These are phyloP conservation scores for Thera britannica DNA, from an alignment of 2,888 invertebrate species.

Conservation along the genomic window DNA sequence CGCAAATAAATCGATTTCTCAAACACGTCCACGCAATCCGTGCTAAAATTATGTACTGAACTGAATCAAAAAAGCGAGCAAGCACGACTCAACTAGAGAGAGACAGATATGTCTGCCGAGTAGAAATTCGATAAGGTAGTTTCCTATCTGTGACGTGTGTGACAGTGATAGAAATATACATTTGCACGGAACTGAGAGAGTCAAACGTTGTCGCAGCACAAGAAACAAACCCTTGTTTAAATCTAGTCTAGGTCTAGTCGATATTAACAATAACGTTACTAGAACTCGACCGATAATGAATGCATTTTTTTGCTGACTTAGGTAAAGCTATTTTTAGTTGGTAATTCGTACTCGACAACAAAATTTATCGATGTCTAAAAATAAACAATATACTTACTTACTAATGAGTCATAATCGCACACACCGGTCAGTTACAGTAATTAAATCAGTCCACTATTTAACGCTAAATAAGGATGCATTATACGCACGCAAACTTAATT, in stretches of 20 bases:
- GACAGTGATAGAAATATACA: slow-evolving; percentile 31
- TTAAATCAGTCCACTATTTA: too few species aligned
- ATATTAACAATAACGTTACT: not conserved
- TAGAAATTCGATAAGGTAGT: slow-evolving; percentile 73
- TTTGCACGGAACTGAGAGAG: slow-evolving; percentile 19
- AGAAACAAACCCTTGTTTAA: slow-evolving; percentile 36
- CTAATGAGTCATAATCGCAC: slow-evolving; percentile 11
- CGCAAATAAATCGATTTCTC: slow-evolving; percentile 51
- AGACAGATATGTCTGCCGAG: slow-evolving; percentile 43
- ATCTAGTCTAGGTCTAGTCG: slow-evolving; percentile 13
- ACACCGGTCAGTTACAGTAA: too few species aligned
- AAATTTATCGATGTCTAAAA: slow-evolving; percentile 5
- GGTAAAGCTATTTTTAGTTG: not conserved
- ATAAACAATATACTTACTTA: slow-evolving; percentile 5
- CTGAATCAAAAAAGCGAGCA: slow-evolving; percentile 45
- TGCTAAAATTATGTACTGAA: slow-evolving; percentile 78
- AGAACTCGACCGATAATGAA: slow-evolving; percentile 12
- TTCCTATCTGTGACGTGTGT: slow-evolving; percentile 18
- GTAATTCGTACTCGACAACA: not conserved
- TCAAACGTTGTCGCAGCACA: slow-evolving; percentile 8
- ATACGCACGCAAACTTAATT: too few species aligned
- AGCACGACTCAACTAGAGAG: slow-evolving; percentile 1
- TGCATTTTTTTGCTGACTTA: not conserved
- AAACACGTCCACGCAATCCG: slow-evolving; percentile 58
- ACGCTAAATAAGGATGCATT: too few species aligned